phyloP scores from a whole-genome alignment of 2,888 invertebrate genomes.

The Luffia ferchaultella region DNA sequence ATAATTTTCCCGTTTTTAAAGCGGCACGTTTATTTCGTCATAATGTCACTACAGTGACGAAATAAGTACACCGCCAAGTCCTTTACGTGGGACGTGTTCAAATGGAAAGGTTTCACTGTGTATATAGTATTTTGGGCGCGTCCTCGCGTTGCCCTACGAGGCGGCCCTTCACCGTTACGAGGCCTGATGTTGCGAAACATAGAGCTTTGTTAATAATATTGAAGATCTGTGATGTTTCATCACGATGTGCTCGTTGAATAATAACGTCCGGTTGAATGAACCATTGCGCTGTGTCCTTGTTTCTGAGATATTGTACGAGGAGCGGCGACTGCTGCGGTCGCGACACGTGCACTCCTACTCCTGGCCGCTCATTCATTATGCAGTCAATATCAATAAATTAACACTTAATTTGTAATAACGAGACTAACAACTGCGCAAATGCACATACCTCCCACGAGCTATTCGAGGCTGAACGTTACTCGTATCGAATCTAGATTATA shows the following conservation, averaged over 20 bases:
- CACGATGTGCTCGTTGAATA: conserved; percentile 59
- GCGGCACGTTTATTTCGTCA: no score
- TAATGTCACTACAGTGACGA: no score
- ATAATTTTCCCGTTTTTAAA: no score
- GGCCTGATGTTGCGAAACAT: conserved; percentile 49
- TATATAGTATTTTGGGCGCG: not conserved
- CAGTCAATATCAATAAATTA: not conserved
- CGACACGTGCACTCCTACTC: conserved; percentile 2
- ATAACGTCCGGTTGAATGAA: conserved; percentile 63
- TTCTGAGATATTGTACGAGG: conserved; percentile 60
- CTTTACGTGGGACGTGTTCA: no score
- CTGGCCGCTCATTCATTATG: not conserved
- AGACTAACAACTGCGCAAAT: not conserved
- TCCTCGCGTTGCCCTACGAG: not conserved
- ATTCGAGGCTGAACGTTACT: no score
- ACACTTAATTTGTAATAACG: not conserved
- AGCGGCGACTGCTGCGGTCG: conserved; percentile 11
- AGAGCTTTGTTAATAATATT: conserved; percentile 56
- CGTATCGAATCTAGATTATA: no score
- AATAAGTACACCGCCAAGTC: no score
- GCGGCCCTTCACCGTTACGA: conserved; percentile 32
- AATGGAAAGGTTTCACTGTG: no score
- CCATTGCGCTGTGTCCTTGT: conserved; percentile 62
- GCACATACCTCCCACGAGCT: not conserved
- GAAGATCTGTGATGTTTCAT: conserved; percentile 55